These are phyloP conservation scores for Podocnemis expansa DNA, from an alignment of 2,113 vertebrate species.

Conservation along the genomic window DNA sequence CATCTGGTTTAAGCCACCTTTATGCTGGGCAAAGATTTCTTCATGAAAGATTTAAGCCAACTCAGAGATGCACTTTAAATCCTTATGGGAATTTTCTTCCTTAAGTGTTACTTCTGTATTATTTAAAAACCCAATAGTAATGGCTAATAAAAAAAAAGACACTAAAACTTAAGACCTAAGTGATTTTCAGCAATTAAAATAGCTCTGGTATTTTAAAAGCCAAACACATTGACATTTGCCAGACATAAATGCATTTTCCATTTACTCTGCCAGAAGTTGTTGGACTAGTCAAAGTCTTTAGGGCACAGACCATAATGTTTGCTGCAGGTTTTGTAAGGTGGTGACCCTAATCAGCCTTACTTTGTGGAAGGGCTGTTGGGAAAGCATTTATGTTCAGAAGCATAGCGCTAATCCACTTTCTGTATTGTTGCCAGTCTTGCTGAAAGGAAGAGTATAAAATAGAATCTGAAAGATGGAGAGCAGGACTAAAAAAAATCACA, in stretches of 20 bases:
- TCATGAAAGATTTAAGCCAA: background rate
- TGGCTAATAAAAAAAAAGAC: background rate
- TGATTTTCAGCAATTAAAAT: slow-evolving; percentile 64
- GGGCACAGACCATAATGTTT: background rate
- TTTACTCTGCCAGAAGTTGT: slow-evolving; percentile 11
- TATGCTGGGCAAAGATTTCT: background rate
- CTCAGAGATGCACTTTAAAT: background rate
- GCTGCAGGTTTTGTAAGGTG: background rate
- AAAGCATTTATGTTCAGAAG: background rate
- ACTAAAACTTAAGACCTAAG: slow-evolving; percentile 48
- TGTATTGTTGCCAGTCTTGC: background rate
- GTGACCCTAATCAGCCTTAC: background rate
- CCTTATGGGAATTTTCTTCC: slow-evolving; percentile 34
- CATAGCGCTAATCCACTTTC: background rate
- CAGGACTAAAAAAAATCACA: background rate
- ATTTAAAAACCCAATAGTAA: slow-evolving; percentile 46
- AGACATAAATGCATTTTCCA: slow-evolving; percentile 67
- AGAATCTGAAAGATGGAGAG: background rate
- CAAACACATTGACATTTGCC: slow-evolving; percentile 26
- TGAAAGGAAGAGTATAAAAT: background rate
- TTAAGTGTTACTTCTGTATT: slow-evolving; percentile 38
- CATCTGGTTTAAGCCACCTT: background rate
- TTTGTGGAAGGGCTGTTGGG: background rate
- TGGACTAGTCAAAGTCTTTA: background rate
- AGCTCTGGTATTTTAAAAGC: slow-evolving; percentile 53